Base-by-base conservation (phyloP, 2,888 invertebrate genomes). In the Polydesmus complanatus region DNA sequence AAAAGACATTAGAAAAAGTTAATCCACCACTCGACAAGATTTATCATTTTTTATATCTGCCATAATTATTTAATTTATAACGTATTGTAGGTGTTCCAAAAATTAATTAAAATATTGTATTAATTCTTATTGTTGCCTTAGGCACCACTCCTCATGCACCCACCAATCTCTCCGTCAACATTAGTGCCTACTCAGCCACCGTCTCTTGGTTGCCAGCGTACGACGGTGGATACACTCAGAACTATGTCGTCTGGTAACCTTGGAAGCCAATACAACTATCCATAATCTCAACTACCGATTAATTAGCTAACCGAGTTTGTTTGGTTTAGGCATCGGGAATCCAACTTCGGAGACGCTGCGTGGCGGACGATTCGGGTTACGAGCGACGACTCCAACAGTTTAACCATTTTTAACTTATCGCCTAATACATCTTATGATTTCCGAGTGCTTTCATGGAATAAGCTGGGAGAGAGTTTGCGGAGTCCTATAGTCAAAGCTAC, bases 81-180 rank as follows among this genome's bases (percentile, higher is more conserved):
- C n/a, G n/a, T n/a, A n/a, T n/a, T n/a, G n/a, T n/a, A n/a, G n/a
- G n/a, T n/a, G n/a, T n/a, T n/a, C n/a, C n/a, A n/a, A n/a, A n/a
- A n/a, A n/a, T n/a, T n/a, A n/a, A n/a, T n/a, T n/a, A n/a, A n/a
- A n/a, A n/a, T n/a, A n/a, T n/a, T n/a, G n/a, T n/a, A n/a, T 50
- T 22, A n/a, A n/a, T n/a, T n/a, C n/a, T n/a, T 56, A 48, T 51
- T 61, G 49, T 56, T 57, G 57, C 56, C 67, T 89, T 91, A 76
- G 93, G 93, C 64, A 95, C 95, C 19, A 92, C 94, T 71, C 95
- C 95, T 19, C 95, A 96, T 77, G 94, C 96, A 52, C 96, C 96
- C 0, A 91, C 91, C 79, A 96, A 96, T 77, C 83, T 96, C 63
- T 86, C 90, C 23, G 90, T 88, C 26, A 84, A 85, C 54, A 86